Conservation (phyloP, 2,113 vertebrate genomes). For the Centrocercus urophasianus region DNA sequence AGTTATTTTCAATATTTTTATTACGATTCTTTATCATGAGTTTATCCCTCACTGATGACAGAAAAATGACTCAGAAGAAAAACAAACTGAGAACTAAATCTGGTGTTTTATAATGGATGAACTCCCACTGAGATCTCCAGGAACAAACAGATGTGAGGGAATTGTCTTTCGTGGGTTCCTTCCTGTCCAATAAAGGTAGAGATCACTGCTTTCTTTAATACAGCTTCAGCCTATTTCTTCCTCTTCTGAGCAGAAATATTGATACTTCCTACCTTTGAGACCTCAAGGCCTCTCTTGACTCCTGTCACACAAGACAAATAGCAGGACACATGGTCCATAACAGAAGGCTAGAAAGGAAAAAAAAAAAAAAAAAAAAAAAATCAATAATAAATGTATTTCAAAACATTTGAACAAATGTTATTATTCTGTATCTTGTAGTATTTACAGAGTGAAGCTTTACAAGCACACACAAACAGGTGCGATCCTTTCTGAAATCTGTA, state of each 20-base stretch:
- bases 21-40: not conserved
- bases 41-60: not conserved
- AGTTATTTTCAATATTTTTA: not conserved
- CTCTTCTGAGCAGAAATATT: not conserved
- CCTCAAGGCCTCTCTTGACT: not conserved
- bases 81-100: not conserved
- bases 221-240: not conserved
- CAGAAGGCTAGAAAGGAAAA: not conserved
- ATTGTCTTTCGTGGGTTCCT: not conserved
- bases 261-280: not conserved
- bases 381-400: not conserved
- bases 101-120: not conserved
- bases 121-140: not conserved
- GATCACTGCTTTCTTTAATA: not conserved
- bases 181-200: not conserved
- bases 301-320: not conserved
- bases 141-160: not conserved
- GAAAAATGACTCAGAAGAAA: not conserved
- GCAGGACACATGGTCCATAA: not conserved
- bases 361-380: not conserved
- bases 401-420: not conserved
- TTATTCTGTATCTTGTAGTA: not conserved
- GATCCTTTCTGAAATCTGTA: not conserved
- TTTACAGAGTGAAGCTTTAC: not conserved
- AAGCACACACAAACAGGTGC: not conserved